Conservation (phyloP, 1,140 invertebrate genomes). For the Paracyclopina nana region DNA sequence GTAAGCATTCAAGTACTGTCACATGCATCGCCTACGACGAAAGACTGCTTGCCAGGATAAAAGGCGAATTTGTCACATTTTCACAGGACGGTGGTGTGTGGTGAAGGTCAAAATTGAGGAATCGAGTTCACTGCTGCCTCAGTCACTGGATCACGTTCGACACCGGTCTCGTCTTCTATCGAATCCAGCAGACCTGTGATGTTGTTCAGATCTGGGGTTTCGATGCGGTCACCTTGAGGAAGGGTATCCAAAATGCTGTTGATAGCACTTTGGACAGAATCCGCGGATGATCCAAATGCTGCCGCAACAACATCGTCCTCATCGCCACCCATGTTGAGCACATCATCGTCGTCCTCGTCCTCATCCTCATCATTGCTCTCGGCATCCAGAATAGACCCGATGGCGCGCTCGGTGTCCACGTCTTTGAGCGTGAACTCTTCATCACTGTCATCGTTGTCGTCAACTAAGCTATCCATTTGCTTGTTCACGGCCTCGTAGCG, state of each 20-base stretch:
- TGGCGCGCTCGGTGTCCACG: background rate
- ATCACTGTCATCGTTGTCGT: background rate
- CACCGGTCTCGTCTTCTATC: slow-evolving; percentile 2
- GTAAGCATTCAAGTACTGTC: no score
- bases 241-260: slow-evolving; percentile 15
- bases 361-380: background rate
- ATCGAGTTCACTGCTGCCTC: slow-evolving; percentile 16
- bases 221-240: slow-evolving; percentile 2
- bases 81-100: no score
- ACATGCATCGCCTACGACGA: no score
- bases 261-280: slow-evolving; percentile 13
- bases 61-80: no score
- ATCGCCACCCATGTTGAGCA: background rate
- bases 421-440: slow-evolving; percentile 11
- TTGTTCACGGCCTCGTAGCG: slow-evolving; percentile 2
- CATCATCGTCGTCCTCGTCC: slow-evolving; percentile 3
- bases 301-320: background rate
- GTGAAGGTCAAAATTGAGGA: slow-evolving; percentile 7
- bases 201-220: slow-evolving; percentile 15
- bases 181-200: slow-evolving; percentile 13
- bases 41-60: no score
- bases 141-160: slow-evolving; percentile 1
- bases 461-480: background rate
- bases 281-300: background rate
- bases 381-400: slow-evolving; percentile 5